Percentiles rank a stretch among this genome's conserved stretches.
phyloP scores from a whole-genome alignment of 2,113 vertebrate species.

The Tor tambroides region DNA sequence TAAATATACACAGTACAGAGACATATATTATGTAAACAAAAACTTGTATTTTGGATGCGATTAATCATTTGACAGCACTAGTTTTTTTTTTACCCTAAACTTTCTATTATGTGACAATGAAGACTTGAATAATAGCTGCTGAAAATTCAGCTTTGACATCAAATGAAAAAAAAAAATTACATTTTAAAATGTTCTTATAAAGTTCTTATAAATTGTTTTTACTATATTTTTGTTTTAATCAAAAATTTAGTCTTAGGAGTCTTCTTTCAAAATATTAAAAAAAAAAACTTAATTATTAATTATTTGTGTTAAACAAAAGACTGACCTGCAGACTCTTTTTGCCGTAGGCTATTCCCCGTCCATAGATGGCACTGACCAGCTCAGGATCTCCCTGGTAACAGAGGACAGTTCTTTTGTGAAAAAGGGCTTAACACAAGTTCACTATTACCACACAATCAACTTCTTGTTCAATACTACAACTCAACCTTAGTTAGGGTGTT shows the following conservation, averaged over 20 bases:
- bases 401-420: not conserved
- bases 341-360: constrained; percentile 94
- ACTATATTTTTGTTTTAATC: not conserved
- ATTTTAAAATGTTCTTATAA: too few relatives aligned
- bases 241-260: not conserved
- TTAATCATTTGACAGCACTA: too few relatives aligned
- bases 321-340: constrained; percentile 95
- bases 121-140: too few relatives aligned
- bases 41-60: too few relatives aligned
- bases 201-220: not conserved
- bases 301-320: not conserved
- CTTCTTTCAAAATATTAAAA: not conserved
- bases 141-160: too few relatives aligned
- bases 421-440: not conserved
- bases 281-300: too few relatives aligned
- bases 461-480: not conserved
- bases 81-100: too few relatives aligned
- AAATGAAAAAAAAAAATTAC: too few relatives aligned
- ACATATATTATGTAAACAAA: too few relatives aligned
- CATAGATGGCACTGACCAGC: constrained; percentile 96
- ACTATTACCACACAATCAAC: not conserved
- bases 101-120: too few relatives aligned
- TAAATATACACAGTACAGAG: too few relatives aligned
- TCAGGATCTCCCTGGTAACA: constrained; percentile 86
- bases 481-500: not conserved